phyloP scores from a whole-genome alignment of 2,113 vertebrate genomes.

The Tragelaphus buxtoni region DNA sequence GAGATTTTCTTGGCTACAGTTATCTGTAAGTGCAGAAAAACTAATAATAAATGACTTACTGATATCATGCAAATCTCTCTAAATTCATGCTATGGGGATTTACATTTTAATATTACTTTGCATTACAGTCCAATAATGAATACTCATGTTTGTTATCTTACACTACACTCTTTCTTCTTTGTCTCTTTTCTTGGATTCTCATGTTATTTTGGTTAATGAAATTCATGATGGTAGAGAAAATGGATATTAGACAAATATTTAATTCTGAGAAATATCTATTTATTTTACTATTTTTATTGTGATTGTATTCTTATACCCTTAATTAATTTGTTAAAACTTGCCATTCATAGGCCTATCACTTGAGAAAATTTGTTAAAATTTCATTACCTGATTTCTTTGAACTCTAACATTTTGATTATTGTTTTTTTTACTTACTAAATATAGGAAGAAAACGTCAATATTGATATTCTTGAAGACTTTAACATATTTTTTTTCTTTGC shows the following conservation, averaged over 20 bases:
- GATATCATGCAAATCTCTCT: conserved; percentile 50
- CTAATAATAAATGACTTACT: conserved; percentile 59
- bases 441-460: background rate
- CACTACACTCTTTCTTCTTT: background rate
- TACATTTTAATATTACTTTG: conserved; percentile 56
- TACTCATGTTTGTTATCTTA: conserved; percentile 25
- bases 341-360: background rate
- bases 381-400: background rate
- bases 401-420: background rate
- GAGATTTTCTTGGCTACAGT: conserved; percentile 52
- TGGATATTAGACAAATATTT: background rate
- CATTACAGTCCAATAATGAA: background rate
- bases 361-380: conserved; percentile 9
- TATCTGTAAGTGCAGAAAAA: conserved; percentile 55
- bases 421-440: background rate
- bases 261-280: background rate
- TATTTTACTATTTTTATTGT: background rate
- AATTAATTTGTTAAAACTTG: background rate
- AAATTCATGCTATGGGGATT: conserved; percentile 32
- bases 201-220: conserved; percentile 43
- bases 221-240: background rate
- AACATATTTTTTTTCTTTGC: background rate
- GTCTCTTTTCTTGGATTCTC: background rate
- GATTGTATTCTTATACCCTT: background rate
- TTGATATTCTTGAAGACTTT: background rate